Evolutionary conservation across 2,797 vertebrate genomes (phyloP).

Genomic region (Epinephelus coioides): DNA sequence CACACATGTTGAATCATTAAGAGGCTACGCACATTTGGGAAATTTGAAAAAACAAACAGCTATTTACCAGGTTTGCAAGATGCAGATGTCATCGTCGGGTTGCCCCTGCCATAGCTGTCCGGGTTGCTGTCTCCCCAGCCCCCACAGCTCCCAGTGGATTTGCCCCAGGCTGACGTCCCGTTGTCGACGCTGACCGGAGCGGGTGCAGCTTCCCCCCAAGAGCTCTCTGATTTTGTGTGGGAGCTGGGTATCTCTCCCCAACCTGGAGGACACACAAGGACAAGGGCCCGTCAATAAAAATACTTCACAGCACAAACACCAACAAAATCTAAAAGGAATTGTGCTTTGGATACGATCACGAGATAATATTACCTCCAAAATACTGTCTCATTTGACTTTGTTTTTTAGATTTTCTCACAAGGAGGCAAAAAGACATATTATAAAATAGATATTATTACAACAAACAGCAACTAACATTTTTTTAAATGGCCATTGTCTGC

Average conservation of each 20-base stretch:
- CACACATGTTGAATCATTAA: neutral
- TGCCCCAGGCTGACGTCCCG: conserved; percentile 96
- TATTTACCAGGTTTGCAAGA: conserved; percentile 92
- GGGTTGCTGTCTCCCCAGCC: conserved; percentile 91
- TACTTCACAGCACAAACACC: neutral
- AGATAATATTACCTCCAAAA: too few relatives aligned
- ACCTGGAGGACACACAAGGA: conserved; percentile 84
- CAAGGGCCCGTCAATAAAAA: neutral
- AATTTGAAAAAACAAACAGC: neutral
- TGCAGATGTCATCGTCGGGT: conserved; percentile 87
- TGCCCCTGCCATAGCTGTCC: conserved; percentile 88
- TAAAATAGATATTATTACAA: neutral
- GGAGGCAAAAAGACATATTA: too few relatives aligned
- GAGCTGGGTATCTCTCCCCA: conserved; percentile 89
- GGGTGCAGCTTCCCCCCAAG: conserved; percentile 90
- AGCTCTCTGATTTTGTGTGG: conserved; percentile 84
- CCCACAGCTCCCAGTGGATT: conserved; percentile 88
- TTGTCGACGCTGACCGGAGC: conserved; percentile 93
- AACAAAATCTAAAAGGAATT: neutral
- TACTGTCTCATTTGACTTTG: too few relatives aligned
- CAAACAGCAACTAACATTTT: neutral
- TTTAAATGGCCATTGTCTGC: neutral
- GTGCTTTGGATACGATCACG: neutral
- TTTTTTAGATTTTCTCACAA: too few relatives aligned
- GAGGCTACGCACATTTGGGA: too few relatives aligned